A percentile compares a stretch with the other conserved stretches of the same genome.
phyloP scores from a whole-genome alignment of 2,888 invertebrate species.

The Metallyticus violacea region DNA sequence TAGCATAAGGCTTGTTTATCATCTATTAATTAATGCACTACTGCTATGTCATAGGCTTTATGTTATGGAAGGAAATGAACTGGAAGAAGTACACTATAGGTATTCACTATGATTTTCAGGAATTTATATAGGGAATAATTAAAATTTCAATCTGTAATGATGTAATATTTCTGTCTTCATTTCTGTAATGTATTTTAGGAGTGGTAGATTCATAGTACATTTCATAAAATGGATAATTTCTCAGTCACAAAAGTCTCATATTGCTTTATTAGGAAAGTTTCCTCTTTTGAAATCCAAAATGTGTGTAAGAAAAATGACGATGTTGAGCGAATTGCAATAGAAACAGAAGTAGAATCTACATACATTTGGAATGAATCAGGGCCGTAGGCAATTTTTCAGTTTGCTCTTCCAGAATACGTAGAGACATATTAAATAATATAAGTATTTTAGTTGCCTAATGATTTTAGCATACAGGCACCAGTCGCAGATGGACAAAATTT shows the following conservation, averaged over 20 bases:
- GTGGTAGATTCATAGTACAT: constrained; percentile 20
- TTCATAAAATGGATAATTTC: constrained; percentile 24
- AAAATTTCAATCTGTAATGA: background rate
- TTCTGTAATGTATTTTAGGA: constrained; percentile 16
- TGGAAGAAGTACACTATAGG: background rate
- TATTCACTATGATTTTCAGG: background rate
- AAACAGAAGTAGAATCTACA: constrained; percentile 28
- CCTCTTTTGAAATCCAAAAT: constrained; percentile 28
- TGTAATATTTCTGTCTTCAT: background rate
- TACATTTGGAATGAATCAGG: constrained; percentile 31
- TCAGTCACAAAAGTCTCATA: constrained; percentile 30
- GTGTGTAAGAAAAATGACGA: constrained; percentile 27
- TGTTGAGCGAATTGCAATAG: constrained; percentile 31
- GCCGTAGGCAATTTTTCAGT: constrained; percentile 25
- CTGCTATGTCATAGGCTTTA: no score
- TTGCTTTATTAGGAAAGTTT: constrained; percentile 32
- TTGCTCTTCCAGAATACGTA: background rate
- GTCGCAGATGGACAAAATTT: constrained; percentile 19
- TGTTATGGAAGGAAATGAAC: background rate
- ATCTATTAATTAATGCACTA: no score
- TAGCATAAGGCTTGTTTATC: no score
- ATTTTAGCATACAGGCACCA: background rate
- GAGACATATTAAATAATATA: constrained; percentile 8
- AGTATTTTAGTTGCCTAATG: background rate
- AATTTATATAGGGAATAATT: background rate